phyloP scores from a whole-genome alignment of 2,797 vertebrate species.

The Macrochelys suwanniensis region DNA sequence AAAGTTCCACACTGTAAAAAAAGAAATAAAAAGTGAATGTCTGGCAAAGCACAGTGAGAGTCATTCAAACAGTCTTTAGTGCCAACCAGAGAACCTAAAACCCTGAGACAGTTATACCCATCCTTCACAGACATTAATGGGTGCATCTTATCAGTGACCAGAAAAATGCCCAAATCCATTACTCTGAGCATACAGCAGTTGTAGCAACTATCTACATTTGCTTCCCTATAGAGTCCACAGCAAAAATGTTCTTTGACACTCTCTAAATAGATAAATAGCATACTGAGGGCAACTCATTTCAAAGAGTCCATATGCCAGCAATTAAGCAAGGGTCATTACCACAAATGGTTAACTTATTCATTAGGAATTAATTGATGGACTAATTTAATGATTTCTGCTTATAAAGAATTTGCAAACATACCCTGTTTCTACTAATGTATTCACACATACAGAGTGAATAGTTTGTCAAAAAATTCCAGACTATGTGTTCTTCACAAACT shows the following conservation, averaged over 20 bases:
- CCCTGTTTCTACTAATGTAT: not conserved
- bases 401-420: conserved; percentile 20
- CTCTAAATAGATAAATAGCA: not conserved
- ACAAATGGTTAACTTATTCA: not conserved
- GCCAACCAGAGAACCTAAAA: not conserved
- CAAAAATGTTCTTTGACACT: not conserved
- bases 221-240: not conserved
- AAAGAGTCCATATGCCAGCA: not conserved
- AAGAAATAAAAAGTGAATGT: not conserved
- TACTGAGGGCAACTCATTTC: not conserved
- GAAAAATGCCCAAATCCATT: not conserved
- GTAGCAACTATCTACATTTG: not conserved
- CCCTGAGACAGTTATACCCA: not conserved
- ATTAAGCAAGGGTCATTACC: not conserved
- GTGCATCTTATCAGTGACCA: not conserved
- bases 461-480: conserved; percentile 31
- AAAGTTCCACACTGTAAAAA: not conserved
- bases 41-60: not conserved
- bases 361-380: not conserved
- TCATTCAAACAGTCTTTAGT: not conserved
- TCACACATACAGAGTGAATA: not conserved
- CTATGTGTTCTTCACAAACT: not conserved
- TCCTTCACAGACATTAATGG: not conserved
- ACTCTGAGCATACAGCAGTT: not conserved
- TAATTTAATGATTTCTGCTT: not conserved